Evolutionary conservation across 1,140 invertebrate species (phyloP).

Genomic region (Euura saliciscinereae): DNA sequence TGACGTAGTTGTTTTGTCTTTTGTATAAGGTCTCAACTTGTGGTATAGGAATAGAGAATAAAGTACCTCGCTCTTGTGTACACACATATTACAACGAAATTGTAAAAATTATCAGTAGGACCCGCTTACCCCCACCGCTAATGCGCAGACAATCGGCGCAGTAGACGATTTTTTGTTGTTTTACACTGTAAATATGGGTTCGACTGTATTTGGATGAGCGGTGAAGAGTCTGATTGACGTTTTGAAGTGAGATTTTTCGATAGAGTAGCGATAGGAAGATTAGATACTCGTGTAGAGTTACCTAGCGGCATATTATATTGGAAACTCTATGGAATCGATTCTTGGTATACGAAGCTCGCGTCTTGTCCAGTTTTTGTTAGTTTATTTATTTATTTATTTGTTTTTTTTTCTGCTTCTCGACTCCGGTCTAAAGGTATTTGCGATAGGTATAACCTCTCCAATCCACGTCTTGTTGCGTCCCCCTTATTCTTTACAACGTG

Average conservation of each 20-base stretch:
- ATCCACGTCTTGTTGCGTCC: background rate
- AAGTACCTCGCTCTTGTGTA: too few species aligned
- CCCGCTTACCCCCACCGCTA: too few species aligned
- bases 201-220: too few species aligned
- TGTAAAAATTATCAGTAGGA: background rate
- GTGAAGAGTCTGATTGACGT: too few species aligned
- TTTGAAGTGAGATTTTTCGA: too few species aligned
- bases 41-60: too few species aligned
- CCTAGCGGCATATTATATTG: background rate
- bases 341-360: background rate
- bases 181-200: too few species aligned
- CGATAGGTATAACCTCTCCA: background rate
- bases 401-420: background rate
- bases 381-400: background rate
- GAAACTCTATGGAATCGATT: background rate
- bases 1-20: slow-evolving; percentile 53
- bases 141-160: too few species aligned
- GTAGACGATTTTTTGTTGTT: background rate
- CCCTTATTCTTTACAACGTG: background rate
- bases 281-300: too few species aligned
- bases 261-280: too few species aligned
- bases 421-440: background rate
- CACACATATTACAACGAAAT: background rate
- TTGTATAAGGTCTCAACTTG: slow-evolving; percentile 37
- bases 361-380: background rate